Evolutionary conservation across 2,888 invertebrate genomes (phyloP), one percentile per base, ranked within the genome.

Genomic region (Xiphydria camelus): DNA sequence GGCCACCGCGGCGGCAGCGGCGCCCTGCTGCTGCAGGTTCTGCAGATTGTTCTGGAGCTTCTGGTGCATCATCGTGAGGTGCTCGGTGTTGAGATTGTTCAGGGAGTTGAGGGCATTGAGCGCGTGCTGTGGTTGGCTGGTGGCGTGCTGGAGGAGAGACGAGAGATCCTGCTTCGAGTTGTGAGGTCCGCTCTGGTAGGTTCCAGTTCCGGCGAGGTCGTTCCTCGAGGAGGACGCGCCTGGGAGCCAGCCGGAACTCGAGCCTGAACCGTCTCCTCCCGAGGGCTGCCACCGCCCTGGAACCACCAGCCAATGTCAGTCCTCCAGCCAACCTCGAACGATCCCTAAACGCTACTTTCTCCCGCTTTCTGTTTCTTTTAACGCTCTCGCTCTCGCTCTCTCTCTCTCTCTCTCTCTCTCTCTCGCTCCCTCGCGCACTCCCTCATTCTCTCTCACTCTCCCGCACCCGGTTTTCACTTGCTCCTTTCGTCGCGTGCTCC

Each of bases 281-380:
- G 74, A 74, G 74, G 75, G 75, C 75, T 75, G 75, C 75, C 75
- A 75, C 65, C 75, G 75, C 74, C 75, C 75, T 75, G 75, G 75
- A 75, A 75, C 75, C 75, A 74, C 72, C 75, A 75, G 75, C 74
- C 75, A 75, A 75, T 74, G 72, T 74, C 74, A 74, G 73, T 75
- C 75, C 70, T 71, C 74, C 67, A 71, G 70, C 67, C 70, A 69
- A 63, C 47, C 61, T 68, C 67, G 66, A 66, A 64, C 66, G 67
- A 64, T 70, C 61, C 73, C 73, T 73, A 75, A 73, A 73, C 73
- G 71, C 73, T 73, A 73, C 43, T 29, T 41, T 45, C n/a, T 26
- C 41, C 35, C 43, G 33, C 21, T 43, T 43, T 25, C 26, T 54
- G 32, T 32, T 55, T 53, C 50, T 47, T 56, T 51, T 48, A 53